A percentile compares a stretch with the other conserved stretches of the same genome.
phyloP scores from a whole-genome alignment of 1,140 invertebrate genomes.

The Hycleus cichorii region DNA sequence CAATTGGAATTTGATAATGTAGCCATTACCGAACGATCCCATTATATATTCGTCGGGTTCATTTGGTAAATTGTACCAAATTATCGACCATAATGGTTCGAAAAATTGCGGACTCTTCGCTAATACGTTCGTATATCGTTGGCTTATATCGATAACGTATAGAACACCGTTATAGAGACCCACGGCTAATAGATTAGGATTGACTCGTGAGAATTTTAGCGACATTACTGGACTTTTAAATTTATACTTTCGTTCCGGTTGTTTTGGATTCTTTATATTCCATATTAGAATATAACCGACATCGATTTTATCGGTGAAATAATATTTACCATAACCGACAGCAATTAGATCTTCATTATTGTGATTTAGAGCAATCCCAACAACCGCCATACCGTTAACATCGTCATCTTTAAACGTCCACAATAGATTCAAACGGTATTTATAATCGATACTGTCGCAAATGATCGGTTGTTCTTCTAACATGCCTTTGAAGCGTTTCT shows the following conservation, averaged over 20 bases:
- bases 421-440: slow-evolving; percentile 54
- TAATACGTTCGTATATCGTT: slow-evolving; percentile 43
- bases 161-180: slow-evolving; percentile 72
- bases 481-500: slow-evolving; percentile 60
- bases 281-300: slow-evolving; percentile 68
- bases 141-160: slow-evolving; percentile 59
- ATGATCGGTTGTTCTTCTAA: slow-evolving; percentile 44
- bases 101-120: slow-evolving; percentile 44
- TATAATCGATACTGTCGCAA: slow-evolving; percentile 52
- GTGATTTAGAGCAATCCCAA: slow-evolving; percentile 55
- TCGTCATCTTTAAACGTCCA: slow-evolving; percentile 53
- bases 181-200: slow-evolving; percentile 43
- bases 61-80: slow-evolving; percentile 44
- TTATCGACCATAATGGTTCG: slow-evolving; percentile 59
- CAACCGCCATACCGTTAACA: slow-evolving; percentile 44
- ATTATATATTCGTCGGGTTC: slow-evolving; percentile 25
- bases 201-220: slow-evolving; percentile 59
- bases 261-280: slow-evolving; percentile 79
- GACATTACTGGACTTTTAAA: slow-evolving; percentile 65
- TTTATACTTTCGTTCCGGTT: slow-evolving; percentile 64
- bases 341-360: slow-evolving; percentile 58
- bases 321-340: slow-evolving; percentile 61
- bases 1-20: slow-evolving; percentile 45
- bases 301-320: slow-evolving; percentile 42
- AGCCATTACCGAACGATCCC: slow-evolving; percentile 43